phyloP scores from a whole-genome alignment of 53 echinoderm and acorn worm genomes.

The Patiria pectinifera region DNA sequence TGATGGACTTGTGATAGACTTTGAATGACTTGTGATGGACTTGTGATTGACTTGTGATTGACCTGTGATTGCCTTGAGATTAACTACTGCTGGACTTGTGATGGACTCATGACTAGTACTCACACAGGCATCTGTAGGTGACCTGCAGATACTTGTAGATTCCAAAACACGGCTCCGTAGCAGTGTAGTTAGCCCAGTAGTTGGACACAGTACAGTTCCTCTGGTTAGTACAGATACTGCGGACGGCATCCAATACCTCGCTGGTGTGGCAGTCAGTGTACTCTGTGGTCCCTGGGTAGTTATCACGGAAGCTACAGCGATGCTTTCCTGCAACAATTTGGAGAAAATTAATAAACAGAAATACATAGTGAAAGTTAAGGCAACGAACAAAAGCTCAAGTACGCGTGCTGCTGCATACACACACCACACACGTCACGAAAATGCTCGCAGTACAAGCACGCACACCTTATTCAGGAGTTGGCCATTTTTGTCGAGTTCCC shows the following conservation, averaged over 20 bases:
- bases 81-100: too few relatives aligned
- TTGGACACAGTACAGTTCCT: conserved; percentile 81
- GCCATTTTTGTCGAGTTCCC: too few relatives aligned
- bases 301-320: conserved; percentile 73
- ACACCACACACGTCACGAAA: too few relatives aligned
- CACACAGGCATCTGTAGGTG: conserved; percentile 91
- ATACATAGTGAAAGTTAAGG: not conserved
- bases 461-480: too few relatives aligned
- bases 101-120: conserved; percentile 6
- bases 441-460: too few relatives aligned
- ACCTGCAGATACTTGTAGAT: conserved; percentile 89
- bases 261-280: conserved; percentile 70
- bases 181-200: conserved; percentile 75
- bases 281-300: conserved; percentile 53
- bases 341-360: not conserved
- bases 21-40: too few relatives aligned
- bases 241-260: conserved; percentile 62
- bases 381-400: not conserved
- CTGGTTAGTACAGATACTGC: conserved; percentile 70
- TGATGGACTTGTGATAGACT: too few relatives aligned
- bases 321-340: conserved; percentile 38
- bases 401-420: too few relatives aligned
- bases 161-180: conserved; percentile 76
- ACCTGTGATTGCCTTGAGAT: too few relatives aligned
- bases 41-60: too few relatives aligned